Conservation (phyloP, 2,888 invertebrate species). For the Acleris emargana region DNA sequence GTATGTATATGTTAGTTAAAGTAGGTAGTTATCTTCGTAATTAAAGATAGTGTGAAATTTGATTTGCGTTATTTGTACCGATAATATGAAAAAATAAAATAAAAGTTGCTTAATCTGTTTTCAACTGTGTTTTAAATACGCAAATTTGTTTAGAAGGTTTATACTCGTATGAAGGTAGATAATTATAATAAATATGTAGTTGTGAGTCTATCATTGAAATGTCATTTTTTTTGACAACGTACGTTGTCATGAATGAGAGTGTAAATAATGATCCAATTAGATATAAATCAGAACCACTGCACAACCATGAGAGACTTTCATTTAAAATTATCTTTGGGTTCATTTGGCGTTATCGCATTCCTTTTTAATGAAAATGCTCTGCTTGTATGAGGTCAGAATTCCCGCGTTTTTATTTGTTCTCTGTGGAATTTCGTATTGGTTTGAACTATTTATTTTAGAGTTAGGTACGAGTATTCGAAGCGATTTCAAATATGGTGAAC, state of each 20-base stretch:
- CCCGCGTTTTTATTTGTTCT: neutral
- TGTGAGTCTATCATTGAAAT: no score
- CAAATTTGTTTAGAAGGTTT: neutral
- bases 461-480: neutral
- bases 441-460: no score
- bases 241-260: neutral
- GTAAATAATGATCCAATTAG: neutral
- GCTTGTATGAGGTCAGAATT: neutral
- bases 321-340: slow-evolving; percentile 7
- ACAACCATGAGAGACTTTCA: slow-evolving; percentile 6
- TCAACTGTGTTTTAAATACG: neutral
- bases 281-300: slow-evolving; percentile 11
- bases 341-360: slow-evolving; percentile 11
- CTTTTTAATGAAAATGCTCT: slow-evolving; percentile 3
- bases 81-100: no score
- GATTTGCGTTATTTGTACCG: no score
- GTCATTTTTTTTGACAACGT: no score
- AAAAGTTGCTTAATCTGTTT: no score
- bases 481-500: no score
- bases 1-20: no score
- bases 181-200: no score
- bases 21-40: no score
- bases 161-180: no score
- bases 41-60: no score
- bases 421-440: neutral